Evolutionary conservation across 1,140 invertebrate genomes (phyloP).

Genomic region (Hyles vespertilio): DNA sequence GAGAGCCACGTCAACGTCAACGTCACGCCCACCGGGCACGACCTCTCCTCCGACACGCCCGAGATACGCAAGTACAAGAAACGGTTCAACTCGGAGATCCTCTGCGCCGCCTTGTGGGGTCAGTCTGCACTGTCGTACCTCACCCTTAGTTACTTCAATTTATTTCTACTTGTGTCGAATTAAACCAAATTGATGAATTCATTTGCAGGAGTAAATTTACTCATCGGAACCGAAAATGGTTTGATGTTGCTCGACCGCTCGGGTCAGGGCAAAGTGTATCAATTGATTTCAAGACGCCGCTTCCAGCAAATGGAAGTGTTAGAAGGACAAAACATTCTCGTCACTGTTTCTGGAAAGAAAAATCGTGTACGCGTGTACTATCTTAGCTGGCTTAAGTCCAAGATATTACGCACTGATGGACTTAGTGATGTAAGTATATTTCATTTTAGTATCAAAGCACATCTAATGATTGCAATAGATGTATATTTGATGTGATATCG

Average conservation of each 20-base stretch:
- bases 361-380: slow-evolving; percentile 99
- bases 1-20: slow-evolving; percentile 98
- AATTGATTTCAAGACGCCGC: slow-evolving; percentile 95
- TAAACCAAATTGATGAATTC: neutral
- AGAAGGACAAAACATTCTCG: slow-evolving; percentile 99
- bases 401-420: slow-evolving; percentile 97
- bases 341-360: slow-evolving; percentile 99
- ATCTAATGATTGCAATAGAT: neutral
- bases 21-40: slow-evolving; percentile 94
- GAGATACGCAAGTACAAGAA: slow-evolving; percentile 99
- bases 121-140: slow-evolving; percentile 28
- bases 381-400: slow-evolving; percentile 98
- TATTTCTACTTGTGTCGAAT: neutral
- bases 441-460: neutral
- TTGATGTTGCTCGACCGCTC: slow-evolving; percentile 98
- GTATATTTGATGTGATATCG: neutral
- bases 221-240: slow-evolving; percentile 99
- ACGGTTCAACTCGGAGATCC: slow-evolving; percentile 98
- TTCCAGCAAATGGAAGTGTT: slow-evolving; percentile 99
- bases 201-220: slow-evolving; percentile 92
- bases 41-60: slow-evolving; percentile 95
- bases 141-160: neutral
- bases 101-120: slow-evolving; percentile 99
- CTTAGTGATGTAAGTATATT: slow-evolving; percentile 86
- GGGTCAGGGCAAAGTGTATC: slow-evolving; percentile 99